Percentiles rank a stretch among this genome's conserved stretches.
Conservation (phyloP, 1,140 invertebrate genomes). For the Anoplophora glabripennis region DNA sequence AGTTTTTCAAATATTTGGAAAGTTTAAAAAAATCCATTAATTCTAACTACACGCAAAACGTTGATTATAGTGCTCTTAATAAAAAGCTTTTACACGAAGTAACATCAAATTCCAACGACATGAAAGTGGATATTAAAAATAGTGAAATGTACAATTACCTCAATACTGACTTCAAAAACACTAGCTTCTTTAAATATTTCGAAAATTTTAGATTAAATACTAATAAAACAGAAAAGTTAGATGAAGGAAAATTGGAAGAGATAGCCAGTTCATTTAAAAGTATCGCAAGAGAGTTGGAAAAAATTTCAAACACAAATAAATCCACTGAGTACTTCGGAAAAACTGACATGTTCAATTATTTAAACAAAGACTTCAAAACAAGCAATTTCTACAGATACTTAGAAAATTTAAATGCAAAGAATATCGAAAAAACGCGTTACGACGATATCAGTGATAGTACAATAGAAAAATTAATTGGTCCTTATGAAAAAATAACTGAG, state of each 20-base stretch:
- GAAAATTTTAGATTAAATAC: no score
- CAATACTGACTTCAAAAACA: slow-evolving; percentile 9
- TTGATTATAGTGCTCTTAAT: neutral
- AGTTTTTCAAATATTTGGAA: neutral
- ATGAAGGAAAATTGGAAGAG: slow-evolving; percentile 1
- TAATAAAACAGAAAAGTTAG: neutral
- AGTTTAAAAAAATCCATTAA: neutral
- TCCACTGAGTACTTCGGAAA: neutral
- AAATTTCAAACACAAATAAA: neutral
- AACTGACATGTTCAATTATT: slow-evolving; percentile 7
- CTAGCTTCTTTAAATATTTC: slow-evolving; percentile 13
- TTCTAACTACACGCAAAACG: neutral
- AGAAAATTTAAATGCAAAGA: no score
- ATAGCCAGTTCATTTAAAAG: no score
- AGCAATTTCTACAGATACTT: slow-evolving; percentile 8
- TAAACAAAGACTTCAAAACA: slow-evolving; percentile 8
- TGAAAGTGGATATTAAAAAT: neutral
- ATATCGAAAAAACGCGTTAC: no score
- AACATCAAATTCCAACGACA: neutral
- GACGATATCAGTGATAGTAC: no score
- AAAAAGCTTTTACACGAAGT: neutral
- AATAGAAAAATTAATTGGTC: no score
- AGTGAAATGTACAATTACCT: slow-evolving; percentile 6
- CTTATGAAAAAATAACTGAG: no score
- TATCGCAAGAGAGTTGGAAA: slow-evolving; percentile 5